Evolutionary conservation across 2,113 vertebrate genomes (phyloP).

Genomic region (Fulica atra): DNA sequence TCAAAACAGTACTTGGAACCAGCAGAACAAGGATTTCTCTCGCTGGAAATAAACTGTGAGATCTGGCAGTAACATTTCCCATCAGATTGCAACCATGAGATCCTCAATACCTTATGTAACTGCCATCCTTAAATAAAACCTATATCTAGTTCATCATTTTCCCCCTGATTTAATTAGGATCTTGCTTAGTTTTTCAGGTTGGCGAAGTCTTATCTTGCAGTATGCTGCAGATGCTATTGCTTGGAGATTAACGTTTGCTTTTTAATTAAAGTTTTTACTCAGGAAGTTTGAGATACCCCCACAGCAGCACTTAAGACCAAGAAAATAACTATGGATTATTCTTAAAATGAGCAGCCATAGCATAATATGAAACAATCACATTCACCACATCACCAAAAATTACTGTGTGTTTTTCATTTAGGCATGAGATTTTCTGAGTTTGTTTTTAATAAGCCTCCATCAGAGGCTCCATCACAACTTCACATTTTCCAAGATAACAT

Average conservation of each 20-base stretch:
- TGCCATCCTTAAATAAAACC: constrained; percentile 37
- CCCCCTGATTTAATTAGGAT: constrained; percentile 56
- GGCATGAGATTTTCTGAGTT: neutral
- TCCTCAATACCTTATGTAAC: constrained; percentile 54
- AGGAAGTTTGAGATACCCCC: constrained; percentile 11
- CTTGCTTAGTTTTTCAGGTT: constrained; percentile 39
- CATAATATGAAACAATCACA: constrained; percentile 6
- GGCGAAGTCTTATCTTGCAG: constrained; percentile 37
- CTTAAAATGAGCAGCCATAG: constrained; percentile 8
- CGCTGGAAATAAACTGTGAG: neutral
- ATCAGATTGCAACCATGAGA: constrained; percentile 26
- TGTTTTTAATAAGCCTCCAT: neutral
- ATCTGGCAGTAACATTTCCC: constrained; percentile 33
- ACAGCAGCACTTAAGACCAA: constrained; percentile 26
- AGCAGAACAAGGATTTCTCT: constrained; percentile 7
- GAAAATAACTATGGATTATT: constrained; percentile 24
- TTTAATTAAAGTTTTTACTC: constrained; percentile 56
- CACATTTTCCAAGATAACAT: neutral
- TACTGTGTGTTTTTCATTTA: neutral
- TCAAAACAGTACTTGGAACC: neutral
- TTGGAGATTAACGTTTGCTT: constrained; percentile 44
- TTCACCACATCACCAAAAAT: neutral
- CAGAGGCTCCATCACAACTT: neutral
- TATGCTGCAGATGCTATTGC: constrained; percentile 28
- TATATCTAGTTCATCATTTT: constrained; percentile 24